Evolutionary conservation across 2,888 invertebrate genomes (phyloP), one percentile per base, ranked within the genome.

Genomic region (Lasioglossum vierecki): DNA sequence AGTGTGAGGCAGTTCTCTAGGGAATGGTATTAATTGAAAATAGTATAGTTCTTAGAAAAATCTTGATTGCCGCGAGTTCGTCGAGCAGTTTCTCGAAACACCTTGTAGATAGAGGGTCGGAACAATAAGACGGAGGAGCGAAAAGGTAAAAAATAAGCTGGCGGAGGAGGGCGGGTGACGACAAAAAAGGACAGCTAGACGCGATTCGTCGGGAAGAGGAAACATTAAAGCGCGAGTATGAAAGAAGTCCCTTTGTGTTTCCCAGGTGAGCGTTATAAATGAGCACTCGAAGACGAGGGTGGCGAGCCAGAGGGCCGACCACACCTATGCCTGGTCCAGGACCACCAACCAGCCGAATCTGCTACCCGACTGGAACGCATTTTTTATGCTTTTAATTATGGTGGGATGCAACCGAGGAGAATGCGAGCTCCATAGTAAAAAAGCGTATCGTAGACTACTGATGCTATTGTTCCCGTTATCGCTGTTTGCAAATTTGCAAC

Each of bases 231-330:
- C 91, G 91, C 90, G 87, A 90, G 91, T 90, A 91, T 91, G 92
- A 91, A 92, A 91, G 91, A 91, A 89, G 90, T 89, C 87, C 90
- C 93, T 94, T 93, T 93, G 94, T 93, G 93, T 92, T 92, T 92
- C 92, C 92, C 93, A 93, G 93, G 92, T 92, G 93, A 93, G 93
- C 90, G 91, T 93, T 93, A 94, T 93, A 94, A 94, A 94, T 94
- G 94, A 94, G 93, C 91, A 90, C 88, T 83, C 87, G 49, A 75
- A 80, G 81, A 80, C 86, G 77, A 79, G 84, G 78, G 84, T 84
- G 85, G 80, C 73, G 41, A 87, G 53, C 76, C 86, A 80, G 84
- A 88, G 90, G 91, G 89, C 88, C 49, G 88, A 93, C 94, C 93
- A 94, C 93, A 94, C 93, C 94, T 94, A 94, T 92, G 93, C 92